A percentile compares a stretch with the other conserved stretches of the same genome.
Evolutionary conservation across 1,140 invertebrate species (phyloP).

Genomic region (Lasaia peninsularis): DNA sequence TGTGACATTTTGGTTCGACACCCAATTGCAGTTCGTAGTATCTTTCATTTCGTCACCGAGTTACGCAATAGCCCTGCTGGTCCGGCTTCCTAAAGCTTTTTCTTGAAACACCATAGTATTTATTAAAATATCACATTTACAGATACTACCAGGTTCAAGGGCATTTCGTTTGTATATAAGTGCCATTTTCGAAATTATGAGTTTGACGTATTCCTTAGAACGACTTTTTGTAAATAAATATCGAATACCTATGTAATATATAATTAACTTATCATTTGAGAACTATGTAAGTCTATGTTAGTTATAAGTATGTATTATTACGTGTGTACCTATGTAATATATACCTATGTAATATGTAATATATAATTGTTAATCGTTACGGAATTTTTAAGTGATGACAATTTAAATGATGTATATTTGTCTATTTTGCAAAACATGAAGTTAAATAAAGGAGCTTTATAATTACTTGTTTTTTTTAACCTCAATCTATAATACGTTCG

Average conservation of each 20-base stretch:
- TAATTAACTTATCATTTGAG: not conserved
- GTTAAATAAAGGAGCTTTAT: conserved; percentile 76
- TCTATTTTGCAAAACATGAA: conserved; percentile 76
- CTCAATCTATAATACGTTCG: too few relatives aligned
- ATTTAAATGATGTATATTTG: conserved; percentile 70
- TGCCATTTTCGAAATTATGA: not conserved
- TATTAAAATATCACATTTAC: too few relatives aligned
- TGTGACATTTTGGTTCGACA: too few relatives aligned
- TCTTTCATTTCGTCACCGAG: too few relatives aligned
- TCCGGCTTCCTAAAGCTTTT: too few relatives aligned
- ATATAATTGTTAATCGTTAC: conserved; percentile 70
- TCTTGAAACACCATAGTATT: too few relatives aligned
- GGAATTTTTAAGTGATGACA: conserved; percentile 64
- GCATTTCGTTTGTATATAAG: too few relatives aligned
- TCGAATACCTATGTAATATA: conserved; percentile 24
- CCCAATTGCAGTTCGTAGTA: too few relatives aligned
- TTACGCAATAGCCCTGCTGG: too few relatives aligned
- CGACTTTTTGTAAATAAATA: not conserved
- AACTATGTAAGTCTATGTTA: conserved; percentile 31
- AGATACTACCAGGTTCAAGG: too few relatives aligned
- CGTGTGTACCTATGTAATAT: conserved; percentile 46
- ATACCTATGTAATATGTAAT: conserved; percentile 41
- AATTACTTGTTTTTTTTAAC: conserved; percentile 29
- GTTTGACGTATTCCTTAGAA: not conserved
- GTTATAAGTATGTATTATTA: conserved; percentile 24